Evolutionary conservation across 2,113 vertebrate species (phyloP).

Genomic region (Catharus minimus): DNA sequence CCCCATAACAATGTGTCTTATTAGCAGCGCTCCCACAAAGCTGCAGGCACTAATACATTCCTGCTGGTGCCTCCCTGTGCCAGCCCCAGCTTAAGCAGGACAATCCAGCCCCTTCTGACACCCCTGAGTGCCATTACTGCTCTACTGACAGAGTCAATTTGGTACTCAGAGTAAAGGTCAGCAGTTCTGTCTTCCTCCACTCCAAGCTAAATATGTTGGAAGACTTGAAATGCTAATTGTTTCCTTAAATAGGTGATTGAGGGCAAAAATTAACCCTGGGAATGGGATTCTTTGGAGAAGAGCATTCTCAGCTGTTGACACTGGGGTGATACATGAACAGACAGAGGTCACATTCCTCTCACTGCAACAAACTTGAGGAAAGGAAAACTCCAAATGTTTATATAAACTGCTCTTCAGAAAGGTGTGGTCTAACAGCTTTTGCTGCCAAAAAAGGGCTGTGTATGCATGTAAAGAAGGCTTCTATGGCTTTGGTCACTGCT

Average conservation of each 20-base stretch:
- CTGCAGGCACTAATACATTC: constrained; percentile 23
- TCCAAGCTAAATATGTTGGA: neutral
- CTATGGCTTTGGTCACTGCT: neutral
- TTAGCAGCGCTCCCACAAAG: constrained; percentile 51
- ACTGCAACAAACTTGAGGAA: neutral
- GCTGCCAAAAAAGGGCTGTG: neutral
- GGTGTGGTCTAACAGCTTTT: neutral
- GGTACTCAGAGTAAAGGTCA: constrained; percentile 28
- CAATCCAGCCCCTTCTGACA: constrained; percentile 31
- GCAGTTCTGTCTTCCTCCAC: neutral
- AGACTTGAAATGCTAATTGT: constrained; percentile 19
- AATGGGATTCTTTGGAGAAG: neutral
- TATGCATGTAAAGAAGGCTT: neutral
- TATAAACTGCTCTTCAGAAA: neutral
- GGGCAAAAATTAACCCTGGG: neutral
- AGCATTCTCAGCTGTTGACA: neutral
- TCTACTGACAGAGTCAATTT: constrained; percentile 36
- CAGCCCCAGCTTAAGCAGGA: constrained; percentile 50
- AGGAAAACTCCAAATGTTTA: neutral
- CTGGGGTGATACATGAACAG: neutral
- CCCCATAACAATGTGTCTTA: constrained; percentile 50
- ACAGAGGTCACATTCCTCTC: neutral
- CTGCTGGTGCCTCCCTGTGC: neutral
- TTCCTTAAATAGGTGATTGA: neutral
- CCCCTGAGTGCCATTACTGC: constrained; percentile 47